Conservation (phyloP, 2,888 invertebrate genomes). For the Cantharis lateralis region DNA sequence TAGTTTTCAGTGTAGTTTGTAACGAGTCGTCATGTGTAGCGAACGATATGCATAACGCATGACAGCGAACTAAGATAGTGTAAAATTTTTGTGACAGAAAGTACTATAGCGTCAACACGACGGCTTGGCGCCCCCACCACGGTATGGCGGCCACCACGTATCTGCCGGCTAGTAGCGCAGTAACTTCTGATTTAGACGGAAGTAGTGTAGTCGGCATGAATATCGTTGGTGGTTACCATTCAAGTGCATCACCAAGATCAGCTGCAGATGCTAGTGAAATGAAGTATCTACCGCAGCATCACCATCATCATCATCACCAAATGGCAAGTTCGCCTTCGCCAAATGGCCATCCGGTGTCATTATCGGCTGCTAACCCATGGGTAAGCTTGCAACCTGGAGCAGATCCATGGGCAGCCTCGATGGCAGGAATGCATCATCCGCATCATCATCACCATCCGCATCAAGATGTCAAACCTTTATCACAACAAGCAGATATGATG, state of each 20-base stretch:
- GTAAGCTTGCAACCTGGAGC: slow-evolving; percentile 76
- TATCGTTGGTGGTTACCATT: slow-evolving; percentile 78
- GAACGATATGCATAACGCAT: slow-evolving; percentile 63
- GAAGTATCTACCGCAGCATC: slow-evolving; percentile 91
- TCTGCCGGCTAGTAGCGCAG: slow-evolving; percentile 77
- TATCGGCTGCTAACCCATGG: slow-evolving; percentile 73
- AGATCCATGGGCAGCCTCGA: slow-evolving; percentile 79
- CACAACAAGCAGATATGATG: slow-evolving; percentile 64
- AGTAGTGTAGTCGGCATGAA: slow-evolving; percentile 72
- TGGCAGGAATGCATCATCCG: slow-evolving; percentile 71
- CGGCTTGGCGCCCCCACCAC: slow-evolving; percentile 63
- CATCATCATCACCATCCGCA: slow-evolving; percentile 77
- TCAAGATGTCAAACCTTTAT: slow-evolving; percentile 80
- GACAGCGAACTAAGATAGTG: slow-evolving; percentile 47
- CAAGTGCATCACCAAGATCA: slow-evolving; percentile 81
- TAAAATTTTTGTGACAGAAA: slow-evolving; percentile 34
- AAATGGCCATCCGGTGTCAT: slow-evolving; percentile 62
- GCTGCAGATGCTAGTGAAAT: slow-evolving; percentile 89
- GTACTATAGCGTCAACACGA: slow-evolving; percentile 50
- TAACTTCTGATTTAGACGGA: slow-evolving; percentile 74
- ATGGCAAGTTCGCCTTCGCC: slow-evolving; percentile 72
- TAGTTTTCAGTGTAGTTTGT: slow-evolving; percentile 63
- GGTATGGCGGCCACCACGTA: slow-evolving; percentile 96
- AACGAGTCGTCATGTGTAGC: slow-evolving; percentile 60
- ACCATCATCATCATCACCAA: slow-evolving; percentile 77